Conservation (phyloP, 2,888 invertebrate species). For the Aleiodes leptofemur region DNA sequence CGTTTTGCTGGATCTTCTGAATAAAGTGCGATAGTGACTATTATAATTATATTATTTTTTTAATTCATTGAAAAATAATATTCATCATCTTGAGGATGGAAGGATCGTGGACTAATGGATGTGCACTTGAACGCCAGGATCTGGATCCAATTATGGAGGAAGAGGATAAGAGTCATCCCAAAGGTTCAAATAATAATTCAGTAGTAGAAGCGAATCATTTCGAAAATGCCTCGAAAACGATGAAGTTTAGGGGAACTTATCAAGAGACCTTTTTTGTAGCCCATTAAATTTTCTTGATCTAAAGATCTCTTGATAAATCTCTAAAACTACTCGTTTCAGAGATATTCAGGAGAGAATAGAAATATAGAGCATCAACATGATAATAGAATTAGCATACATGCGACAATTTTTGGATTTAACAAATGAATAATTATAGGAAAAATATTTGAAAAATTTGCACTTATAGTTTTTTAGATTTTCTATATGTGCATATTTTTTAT, state of each 20-base stretch:
- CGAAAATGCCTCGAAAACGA: too few species aligned
- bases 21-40: background rate
- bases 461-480: too few species aligned
- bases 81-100: slow-evolving; percentile 55
- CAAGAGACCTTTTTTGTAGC: background rate
- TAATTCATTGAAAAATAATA: background rate
- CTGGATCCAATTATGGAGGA: slow-evolving; percentile 66
- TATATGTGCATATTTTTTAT: too few species aligned
- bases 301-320: too few species aligned
- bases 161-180: slow-evolving; percentile 60
- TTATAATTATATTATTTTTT: background rate
- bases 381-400: background rate
- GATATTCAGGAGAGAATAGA: too few species aligned
- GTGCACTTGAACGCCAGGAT: slow-evolving; percentile 58
- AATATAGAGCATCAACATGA: too few species aligned
- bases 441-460: too few species aligned
- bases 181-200: slow-evolving; percentile 55
- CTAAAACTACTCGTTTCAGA: too few species aligned
- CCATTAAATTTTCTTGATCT: too few species aligned
- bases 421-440: too few species aligned
- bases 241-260: background rate
- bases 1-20: background rate
- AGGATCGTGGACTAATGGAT: slow-evolving; percentile 58
- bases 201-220: background rate
- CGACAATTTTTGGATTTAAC: too few species aligned